phyloP scores from a whole-genome alignment of 2,113 vertebrate genomes.

The Hyaena hyaena region DNA sequence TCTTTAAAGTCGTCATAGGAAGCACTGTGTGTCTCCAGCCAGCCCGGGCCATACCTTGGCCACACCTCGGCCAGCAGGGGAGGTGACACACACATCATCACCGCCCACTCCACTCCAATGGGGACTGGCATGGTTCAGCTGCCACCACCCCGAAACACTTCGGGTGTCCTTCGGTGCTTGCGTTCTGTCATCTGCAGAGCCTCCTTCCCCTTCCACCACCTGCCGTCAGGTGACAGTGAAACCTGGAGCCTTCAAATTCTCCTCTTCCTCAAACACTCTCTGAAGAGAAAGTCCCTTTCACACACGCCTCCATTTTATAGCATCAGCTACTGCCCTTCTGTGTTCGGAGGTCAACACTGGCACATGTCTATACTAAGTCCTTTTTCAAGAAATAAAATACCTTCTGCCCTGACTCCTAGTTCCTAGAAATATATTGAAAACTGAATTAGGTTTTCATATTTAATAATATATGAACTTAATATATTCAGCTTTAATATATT shows the following conservation, averaged over 20 bases:
- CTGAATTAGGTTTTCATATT: neutral
- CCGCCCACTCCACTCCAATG: fast-evolving
- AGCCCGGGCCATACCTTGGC: neutral
- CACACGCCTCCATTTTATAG: neutral
- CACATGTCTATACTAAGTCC: neutral
- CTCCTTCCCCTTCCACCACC: neutral
- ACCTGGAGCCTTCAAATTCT: neutral
- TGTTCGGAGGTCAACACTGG: too few relatives aligned
- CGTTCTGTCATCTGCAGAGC: neutral
- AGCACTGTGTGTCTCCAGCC: neutral
- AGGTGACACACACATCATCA: fast-evolving
- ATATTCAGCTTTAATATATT: too few relatives aligned
- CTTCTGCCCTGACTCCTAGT: neutral
- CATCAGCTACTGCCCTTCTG: neutral
- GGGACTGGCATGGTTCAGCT: neutral
- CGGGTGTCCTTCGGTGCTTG: too few relatives aligned
- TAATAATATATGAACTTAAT: too few relatives aligned
- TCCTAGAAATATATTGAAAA: neutral
- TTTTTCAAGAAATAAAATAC: neutral
- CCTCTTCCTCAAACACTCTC: neutral
- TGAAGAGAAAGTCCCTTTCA: neutral
- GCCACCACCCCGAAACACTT: too few relatives aligned
- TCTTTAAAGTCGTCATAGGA: neutral
- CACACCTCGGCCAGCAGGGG: neutral
- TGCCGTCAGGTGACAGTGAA: neutral